These are phyloP conservation scores for Stictonetta naevosa DNA, from an alignment of 2,113 vertebrate species.

Conservation along the genomic window DNA sequence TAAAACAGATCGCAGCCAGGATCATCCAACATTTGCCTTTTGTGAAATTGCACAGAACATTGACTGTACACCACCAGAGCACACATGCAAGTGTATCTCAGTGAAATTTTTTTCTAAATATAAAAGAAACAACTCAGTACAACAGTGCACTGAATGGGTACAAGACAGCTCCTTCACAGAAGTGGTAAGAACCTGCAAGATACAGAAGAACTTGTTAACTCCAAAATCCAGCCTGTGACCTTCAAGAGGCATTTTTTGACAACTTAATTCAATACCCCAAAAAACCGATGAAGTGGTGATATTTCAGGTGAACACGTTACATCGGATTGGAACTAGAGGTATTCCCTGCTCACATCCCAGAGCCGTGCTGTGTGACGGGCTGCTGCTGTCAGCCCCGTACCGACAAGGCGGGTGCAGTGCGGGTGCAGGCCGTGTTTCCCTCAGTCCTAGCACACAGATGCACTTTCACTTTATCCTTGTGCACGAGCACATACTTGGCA, in stretches of 20 bases:
- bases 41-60: background rate
- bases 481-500: background rate
- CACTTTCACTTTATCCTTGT: background rate
- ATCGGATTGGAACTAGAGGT: background rate
- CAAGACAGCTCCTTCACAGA: background rate
- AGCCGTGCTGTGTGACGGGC: background rate
- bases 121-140: background rate
- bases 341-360: background rate
- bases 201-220: background rate
- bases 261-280: background rate
- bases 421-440: background rate
- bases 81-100: background rate
- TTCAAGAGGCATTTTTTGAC: background rate
- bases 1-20: background rate
- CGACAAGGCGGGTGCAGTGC: accelerated
- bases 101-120: background rate
- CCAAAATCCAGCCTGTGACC: background rate
- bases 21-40: background rate
- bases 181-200: background rate
- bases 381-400: background rate
- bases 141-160: background rate
- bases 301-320: background rate
- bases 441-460: accelerated
- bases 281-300: background rate
- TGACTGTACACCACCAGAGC: background rate